These are phyloP conservation scores for Aleiodes leptofemur DNA, from an alignment of 2,888 invertebrate genomes.

Conservation along the genomic window DNA sequence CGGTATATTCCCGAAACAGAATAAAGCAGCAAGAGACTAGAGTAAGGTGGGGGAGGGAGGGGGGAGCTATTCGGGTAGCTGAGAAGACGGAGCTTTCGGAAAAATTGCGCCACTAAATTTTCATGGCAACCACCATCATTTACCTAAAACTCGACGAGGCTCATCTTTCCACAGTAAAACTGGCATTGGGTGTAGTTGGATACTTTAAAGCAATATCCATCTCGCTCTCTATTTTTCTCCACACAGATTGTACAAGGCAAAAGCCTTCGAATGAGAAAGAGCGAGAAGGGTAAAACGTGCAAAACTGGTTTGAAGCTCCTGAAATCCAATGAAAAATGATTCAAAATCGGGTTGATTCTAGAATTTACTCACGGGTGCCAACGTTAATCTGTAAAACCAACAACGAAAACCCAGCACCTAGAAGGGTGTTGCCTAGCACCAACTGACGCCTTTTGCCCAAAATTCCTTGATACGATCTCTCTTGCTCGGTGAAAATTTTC, in stretches of 20 bases:
- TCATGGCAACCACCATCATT: conserved; percentile 69
- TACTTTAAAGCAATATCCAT: conserved; percentile 22
- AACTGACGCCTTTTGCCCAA: conserved; percentile 16
- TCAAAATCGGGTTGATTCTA: conserved; percentile 45
- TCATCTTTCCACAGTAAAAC: conserved; percentile 40
- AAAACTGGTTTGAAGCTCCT: neutral
- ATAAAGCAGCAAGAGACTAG: conserved; percentile 24
- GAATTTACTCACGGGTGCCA: conserved; percentile 30
- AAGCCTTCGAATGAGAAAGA: neutral
- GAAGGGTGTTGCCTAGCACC: conserved; percentile 52
- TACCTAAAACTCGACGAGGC: conserved; percentile 65
- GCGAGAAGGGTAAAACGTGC: neutral
- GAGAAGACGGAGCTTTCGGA: conserved; percentile 61
- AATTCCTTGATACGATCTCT: conserved; percentile 24
- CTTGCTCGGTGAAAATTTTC: conserved; percentile 1
- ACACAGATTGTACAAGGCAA: conserved; percentile 32
- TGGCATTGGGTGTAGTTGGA: conserved; percentile 34
- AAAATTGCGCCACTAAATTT: conserved; percentile 71
- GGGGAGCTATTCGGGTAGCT: conserved; percentile 46
- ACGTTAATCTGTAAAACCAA: conserved; percentile 70
- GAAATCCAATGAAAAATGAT: conserved; percentile 34
- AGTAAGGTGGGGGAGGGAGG: conserved; percentile 36
- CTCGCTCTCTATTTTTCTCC: conserved; percentile 37
- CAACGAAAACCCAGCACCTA: conserved; percentile 53
- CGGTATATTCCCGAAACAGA: conserved; percentile 1